Base-by-base conservation (phyloP, 2,888 invertebrate genomes). In the Dasysyrphus albostriatus region DNA sequence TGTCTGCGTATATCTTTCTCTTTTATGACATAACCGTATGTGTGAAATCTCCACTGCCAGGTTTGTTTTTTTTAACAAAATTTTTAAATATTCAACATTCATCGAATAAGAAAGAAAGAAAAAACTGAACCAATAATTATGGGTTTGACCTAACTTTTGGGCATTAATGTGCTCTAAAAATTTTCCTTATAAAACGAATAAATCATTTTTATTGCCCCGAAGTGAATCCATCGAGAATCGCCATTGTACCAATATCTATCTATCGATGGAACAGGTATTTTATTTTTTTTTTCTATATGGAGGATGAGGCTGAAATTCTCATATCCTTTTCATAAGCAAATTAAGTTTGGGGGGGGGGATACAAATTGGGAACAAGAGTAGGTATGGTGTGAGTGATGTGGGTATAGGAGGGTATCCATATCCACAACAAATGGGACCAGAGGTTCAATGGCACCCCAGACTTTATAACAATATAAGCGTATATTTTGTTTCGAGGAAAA, bases 81-180 rank as follows among this genome's bases (percentile, higher is more conserved):
- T 58, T 80, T 84, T 72, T 83, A 75, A 82, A 82, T 87, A 75
- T 79, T 78, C 75, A 83, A 75, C 83, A 54, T 70, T 75, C 83
- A 75, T 78, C 70, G 78, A 75, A 39, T 1, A 24, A 24, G 3
- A 3, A 24, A 24, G n/a, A 24, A 39, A 61, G 24, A 19, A 61
- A 61, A 83, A 65, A 82, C 79, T 87, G 87, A 87, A 83, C 87
- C 87, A 87, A 87, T 87, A 87, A 87, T 87, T 87, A 87, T 73
- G 79, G 87, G 83, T 74, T 87, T 87, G 87, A 87, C 87, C 83
- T 83, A 83, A 78, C 87, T 83, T 75, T 87, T 61, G 87, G 87
- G 87, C 87, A 58, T 79, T 75, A 83, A 75, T 79, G 75, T 87
- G 83, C 78, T 87, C 87, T 75, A 87, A 78, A 87, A 87, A 87